These are phyloP conservation scores for Orgyia antiqua DNA, from an alignment of 2,888 invertebrate species.

Conservation along the genomic window DNA sequence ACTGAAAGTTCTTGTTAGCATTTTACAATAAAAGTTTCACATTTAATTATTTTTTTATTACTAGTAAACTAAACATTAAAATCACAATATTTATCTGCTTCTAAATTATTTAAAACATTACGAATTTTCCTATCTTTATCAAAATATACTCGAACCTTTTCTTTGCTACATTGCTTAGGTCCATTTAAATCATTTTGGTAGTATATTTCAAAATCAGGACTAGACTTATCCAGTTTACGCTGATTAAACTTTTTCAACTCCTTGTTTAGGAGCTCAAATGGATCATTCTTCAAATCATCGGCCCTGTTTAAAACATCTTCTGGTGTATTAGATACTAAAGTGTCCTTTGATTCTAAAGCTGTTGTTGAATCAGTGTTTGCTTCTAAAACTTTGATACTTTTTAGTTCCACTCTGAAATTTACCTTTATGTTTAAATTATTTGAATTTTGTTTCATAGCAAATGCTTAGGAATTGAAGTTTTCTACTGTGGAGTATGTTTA, in stretches of 20 bases:
- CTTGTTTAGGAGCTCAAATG: constrained; percentile 7
- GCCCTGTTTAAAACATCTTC: too few species aligned
- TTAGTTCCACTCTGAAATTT: constrained; percentile 61
- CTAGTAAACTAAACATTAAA: constrained; percentile 3
- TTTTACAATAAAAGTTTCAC: constrained; percentile 19
- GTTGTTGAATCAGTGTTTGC: constrained; percentile 3
- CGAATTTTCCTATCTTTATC: constrained; percentile 45
- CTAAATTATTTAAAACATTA: constrained; percentile 22
- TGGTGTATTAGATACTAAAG: neutral
- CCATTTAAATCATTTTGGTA: constrained; percentile 46
- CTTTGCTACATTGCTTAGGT: constrained; percentile 41
- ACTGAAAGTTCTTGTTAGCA: constrained; percentile 25
- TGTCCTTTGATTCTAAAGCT: neutral
- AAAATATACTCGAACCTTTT: constrained; percentile 54
- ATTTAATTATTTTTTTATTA: constrained; percentile 13
- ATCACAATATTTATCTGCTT: constrained; percentile 34
- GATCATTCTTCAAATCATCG: neutral
- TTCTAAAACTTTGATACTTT: constrained; percentile 45
- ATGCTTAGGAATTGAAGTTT: too few species aligned
- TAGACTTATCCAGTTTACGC: constrained; percentile 22
- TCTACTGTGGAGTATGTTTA: too few species aligned
- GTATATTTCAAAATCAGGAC: constrained; percentile 49
- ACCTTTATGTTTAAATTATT: too few species aligned
- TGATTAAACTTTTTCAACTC: constrained; percentile 4
- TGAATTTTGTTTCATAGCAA: too few species aligned